Evolutionary conservation across 1,140 invertebrate genomes (phyloP).

Genomic region (Meteorus sp.): DNA sequence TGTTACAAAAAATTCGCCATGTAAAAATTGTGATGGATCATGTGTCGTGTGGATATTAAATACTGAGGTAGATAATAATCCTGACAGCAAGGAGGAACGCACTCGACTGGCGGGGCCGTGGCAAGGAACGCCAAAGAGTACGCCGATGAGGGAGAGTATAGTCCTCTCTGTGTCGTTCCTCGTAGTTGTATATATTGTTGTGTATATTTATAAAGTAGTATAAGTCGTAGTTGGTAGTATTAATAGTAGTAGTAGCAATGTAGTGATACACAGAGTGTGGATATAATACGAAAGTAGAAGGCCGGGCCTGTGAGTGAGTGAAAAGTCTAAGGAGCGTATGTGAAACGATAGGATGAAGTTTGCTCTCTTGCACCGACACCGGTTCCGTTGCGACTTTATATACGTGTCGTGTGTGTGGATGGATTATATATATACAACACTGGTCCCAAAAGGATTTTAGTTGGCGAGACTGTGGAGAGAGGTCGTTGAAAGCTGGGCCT

Average conservation of each 20-base stretch:
- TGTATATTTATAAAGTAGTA: too few relatives aligned
- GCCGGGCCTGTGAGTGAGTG: constrained; percentile 19
- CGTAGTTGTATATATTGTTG: constrained; percentile 22
- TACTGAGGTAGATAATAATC: constrained; percentile 9
- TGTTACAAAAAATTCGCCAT: too few relatives aligned
- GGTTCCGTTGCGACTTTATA: too few relatives aligned
- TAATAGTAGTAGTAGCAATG: constrained; percentile 8
- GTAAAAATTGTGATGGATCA: too few relatives aligned
- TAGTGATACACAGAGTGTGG: constrained; percentile 22
- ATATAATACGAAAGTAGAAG: constrained; percentile 26
- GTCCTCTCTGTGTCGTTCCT: constrained; percentile 9
- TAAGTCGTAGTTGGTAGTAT: too few relatives aligned
- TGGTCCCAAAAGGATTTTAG: too few relatives aligned
- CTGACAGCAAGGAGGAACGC: constrained; percentile 31
- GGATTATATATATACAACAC: background rate
- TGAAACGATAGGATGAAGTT: too few relatives aligned
- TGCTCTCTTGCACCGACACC: too few relatives aligned
- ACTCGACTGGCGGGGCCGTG: constrained; percentile 24
- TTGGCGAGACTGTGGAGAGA: constrained; percentile 40
- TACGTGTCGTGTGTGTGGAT: too few relatives aligned
- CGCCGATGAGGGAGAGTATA: constrained; percentile 16
- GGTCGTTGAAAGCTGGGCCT: constrained; percentile 33
- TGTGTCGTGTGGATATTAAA: too few relatives aligned
- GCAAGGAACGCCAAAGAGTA: constrained; percentile 6
- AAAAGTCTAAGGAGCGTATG: too few relatives aligned